phyloP scores from a whole-genome alignment of 2,797 vertebrate genomes.

The Thamnophis elegans region DNA sequence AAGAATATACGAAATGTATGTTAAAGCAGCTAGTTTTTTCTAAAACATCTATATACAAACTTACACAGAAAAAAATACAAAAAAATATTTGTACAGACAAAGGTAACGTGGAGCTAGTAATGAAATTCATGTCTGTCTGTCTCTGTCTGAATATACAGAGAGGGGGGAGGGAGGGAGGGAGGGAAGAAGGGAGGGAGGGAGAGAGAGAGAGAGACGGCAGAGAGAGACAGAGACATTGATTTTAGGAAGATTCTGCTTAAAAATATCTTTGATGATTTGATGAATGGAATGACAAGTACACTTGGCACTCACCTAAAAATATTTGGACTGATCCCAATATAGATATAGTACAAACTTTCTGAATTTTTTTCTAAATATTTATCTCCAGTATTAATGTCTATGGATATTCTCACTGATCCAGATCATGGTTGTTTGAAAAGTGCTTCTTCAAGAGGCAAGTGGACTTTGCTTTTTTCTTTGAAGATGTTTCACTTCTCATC shows the following conservation, averaged over 20 bases:
- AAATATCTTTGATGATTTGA: neutral
- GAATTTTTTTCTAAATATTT: neutral
- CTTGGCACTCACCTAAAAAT: neutral
- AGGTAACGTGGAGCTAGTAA: neutral
- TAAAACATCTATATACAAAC: neutral
- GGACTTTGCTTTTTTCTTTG: too few species aligned
- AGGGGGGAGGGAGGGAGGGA: too few species aligned
- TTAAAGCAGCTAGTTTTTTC: neutral
- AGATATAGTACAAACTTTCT: neutral
- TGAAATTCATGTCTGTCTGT: neutral
- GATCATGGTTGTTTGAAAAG: too few species aligned
- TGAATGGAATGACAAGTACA: neutral
- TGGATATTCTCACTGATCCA: too few species aligned
- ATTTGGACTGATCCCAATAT: neutral
- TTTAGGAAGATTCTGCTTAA: neutral
- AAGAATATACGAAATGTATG: neutral
- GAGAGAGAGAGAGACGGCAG: neutral
- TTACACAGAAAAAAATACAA: neutral
- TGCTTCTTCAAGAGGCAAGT: too few species aligned
- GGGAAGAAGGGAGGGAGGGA: too few species aligned
- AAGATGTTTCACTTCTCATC: too few species aligned
- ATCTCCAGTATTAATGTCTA: neutral
- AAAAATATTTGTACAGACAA: neutral
- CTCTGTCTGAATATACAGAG: neutral
- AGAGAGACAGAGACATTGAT: neutral